Conservation (phyloP, 2,113 vertebrate genomes). For the Sylvietta virens region DNA sequence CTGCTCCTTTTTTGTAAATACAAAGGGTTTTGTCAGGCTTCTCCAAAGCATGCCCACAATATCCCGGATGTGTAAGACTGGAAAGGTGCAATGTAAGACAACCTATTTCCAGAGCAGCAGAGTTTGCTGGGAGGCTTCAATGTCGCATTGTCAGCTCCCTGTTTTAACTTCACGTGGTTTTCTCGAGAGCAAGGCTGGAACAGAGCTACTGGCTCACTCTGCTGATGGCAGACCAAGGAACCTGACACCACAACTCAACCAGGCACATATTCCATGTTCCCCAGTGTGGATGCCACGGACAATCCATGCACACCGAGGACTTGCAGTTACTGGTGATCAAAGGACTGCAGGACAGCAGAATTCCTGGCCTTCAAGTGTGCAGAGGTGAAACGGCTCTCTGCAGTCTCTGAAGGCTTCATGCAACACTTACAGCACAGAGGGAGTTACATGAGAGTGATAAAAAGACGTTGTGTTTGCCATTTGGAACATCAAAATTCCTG, state of each 20-base stretch:
- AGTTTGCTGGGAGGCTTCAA: not conserved
- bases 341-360: not conserved
- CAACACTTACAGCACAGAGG: not conserved
- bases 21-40: not conserved
- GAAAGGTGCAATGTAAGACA: not conserved
- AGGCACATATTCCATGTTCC: not conserved
- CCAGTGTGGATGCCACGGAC: not conserved
- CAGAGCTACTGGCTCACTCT: not conserved
- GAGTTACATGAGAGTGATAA: not conserved
- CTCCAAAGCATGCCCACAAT: not conserved
- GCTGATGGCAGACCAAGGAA: not conserved
- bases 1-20: no score
- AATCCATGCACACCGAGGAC: rapidly evolving
- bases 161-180: rapidly evolving
- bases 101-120: not conserved
- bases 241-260: not conserved
- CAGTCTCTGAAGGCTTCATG: not conserved
- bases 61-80: no score
- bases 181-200: not conserved
- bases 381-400: not conserved
- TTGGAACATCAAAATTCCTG: not conserved
- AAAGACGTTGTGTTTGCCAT: not conserved
- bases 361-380: not conserved
- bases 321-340: not conserved
- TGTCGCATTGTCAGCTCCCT: not conserved